Evolutionary conservation across 2,888 invertebrate genomes (phyloP).

Genomic region (Ormyrus rosae): DNA sequence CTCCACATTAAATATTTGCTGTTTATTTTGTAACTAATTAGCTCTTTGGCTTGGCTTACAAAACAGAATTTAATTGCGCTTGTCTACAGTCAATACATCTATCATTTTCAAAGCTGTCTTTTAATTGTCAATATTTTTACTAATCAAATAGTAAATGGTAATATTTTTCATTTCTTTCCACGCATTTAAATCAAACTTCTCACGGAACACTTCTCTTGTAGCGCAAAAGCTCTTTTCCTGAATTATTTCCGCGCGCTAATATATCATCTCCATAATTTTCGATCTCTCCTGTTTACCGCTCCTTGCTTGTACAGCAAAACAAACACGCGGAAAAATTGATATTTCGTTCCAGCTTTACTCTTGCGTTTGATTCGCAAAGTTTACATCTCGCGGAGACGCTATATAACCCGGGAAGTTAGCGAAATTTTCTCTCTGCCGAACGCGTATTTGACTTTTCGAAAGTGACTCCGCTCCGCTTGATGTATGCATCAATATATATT

Average conservation of each 20-base stretch:
- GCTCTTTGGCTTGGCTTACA: too few relatives aligned
- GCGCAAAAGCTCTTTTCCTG: too few relatives aligned
- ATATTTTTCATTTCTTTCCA: too few relatives aligned
- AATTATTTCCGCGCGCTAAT: neutral
- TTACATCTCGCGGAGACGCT: neutral
- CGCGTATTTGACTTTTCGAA: constrained; percentile 15
- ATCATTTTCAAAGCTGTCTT: neutral
- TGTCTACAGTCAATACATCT: neutral
- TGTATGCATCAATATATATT: neutral
- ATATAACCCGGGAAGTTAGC: neutral
- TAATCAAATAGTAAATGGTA: too few relatives aligned
- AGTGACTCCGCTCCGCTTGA: neutral
- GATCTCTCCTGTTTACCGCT: constrained; percentile 17
- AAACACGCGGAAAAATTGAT: constrained; percentile 18
- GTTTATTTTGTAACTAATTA: too few relatives aligned
- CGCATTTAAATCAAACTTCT: too few relatives aligned
- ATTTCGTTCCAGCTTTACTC: too few relatives aligned
- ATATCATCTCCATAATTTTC: constrained; percentile 26
- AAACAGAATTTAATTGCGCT: too few relatives aligned
- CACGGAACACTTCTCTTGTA: too few relatives aligned
- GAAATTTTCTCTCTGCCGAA: neutral
- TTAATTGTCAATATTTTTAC: neutral
- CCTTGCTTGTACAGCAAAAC: constrained; percentile 4
- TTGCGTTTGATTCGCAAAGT: constrained; percentile 17
- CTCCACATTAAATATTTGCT: too few relatives aligned